A percentile compares a stretch with the other conserved stretches of the same genome.
Evolutionary conservation across 1,140 invertebrate species (phyloP).

Genomic region (Drosophila santomea): DNA sequence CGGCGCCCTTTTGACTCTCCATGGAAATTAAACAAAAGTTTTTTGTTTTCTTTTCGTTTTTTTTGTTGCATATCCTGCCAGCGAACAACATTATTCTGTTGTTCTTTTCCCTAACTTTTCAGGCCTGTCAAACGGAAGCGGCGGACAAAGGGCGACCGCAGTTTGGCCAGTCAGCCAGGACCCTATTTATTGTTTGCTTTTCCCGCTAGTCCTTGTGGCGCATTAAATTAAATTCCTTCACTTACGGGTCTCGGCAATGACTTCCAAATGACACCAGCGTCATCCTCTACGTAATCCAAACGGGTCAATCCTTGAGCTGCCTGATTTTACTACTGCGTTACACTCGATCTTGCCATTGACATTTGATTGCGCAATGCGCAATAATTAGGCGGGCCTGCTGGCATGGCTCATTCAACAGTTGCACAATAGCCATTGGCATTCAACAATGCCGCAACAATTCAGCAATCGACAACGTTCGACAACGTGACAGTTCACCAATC

Average conservation of each 20-base stretch:
- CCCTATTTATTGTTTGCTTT: constrained; percentile 50
- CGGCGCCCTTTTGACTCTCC: constrained; percentile 24
- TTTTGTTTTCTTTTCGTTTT: constrained; percentile 23
- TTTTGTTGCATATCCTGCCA: constrained; percentile 6
- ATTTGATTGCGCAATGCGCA: constrained; percentile 74
- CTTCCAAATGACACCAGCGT: constrained; percentile 50
- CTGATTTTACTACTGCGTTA: constrained; percentile 20
- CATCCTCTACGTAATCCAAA: constrained; percentile 17
- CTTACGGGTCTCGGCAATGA: constrained; percentile 43
- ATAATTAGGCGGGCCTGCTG: constrained; percentile 61
- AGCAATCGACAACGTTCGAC: background rate
- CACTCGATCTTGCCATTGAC: constrained; percentile 15
- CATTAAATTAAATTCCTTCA: constrained; percentile 57
- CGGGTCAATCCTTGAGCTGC: constrained; percentile 17
- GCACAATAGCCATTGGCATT: constrained; percentile 42
- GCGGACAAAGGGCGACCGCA: constrained; percentile 32
- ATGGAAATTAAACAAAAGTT: constrained; percentile 75
- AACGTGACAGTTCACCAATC: constrained; percentile 16
- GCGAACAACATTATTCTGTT: constrained; percentile 55
- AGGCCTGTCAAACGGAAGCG: constrained; percentile 44
- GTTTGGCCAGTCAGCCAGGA: constrained; percentile 17
- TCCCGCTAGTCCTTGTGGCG: constrained; percentile 19
- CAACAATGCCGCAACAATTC: constrained; percentile 20
- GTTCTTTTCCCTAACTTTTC: constrained; percentile 49
- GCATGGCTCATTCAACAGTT: constrained; percentile 64